Evolutionary conservation across 2,113 vertebrate genomes (phyloP).

Genomic region (Chlamydotis undulata): DNA sequence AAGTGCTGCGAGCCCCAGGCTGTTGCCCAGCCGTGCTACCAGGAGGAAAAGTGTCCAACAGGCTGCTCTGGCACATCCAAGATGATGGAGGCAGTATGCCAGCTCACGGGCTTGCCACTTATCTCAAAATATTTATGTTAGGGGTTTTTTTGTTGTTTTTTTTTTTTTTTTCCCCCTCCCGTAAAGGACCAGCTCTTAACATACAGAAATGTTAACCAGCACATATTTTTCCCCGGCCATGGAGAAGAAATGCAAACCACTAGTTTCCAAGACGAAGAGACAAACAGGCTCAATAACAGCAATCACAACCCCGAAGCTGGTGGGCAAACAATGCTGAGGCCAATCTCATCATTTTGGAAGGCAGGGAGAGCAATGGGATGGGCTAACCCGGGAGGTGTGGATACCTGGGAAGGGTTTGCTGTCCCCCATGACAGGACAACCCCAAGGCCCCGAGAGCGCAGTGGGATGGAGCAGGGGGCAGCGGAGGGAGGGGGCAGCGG

Average conservation of each 20-base stretch:
- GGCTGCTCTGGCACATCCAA: not conserved
- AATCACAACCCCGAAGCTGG: not conserved
- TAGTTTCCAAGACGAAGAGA: not conserved
- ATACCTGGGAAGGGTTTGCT: not conserved
- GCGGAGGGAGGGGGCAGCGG: not conserved
- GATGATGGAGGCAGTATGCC: not conserved
- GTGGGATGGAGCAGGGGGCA: not conserved
- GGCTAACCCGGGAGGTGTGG: not conserved
- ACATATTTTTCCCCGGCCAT: not conserved
- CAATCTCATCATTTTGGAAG: not conserved
- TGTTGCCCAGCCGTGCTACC: not conserved
- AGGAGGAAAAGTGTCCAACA: constrained; percentile 16
- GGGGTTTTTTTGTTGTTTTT: too few relatives aligned
- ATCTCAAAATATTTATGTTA: constrained; percentile 1
- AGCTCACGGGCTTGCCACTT: constrained; percentile 15
- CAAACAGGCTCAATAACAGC: not conserved
- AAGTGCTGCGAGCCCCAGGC: not conserved
- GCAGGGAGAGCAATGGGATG: fast-evolving
- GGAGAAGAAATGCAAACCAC: not conserved
- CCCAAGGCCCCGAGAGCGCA: not conserved
- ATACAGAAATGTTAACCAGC: not conserved
- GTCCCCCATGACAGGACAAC: not conserved
- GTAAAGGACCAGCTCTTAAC: not conserved
- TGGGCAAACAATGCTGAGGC: not conserved
- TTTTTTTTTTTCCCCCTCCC: too few relatives aligned